A percentile compares a stretch with the other conserved stretches of the same genome.
Conservation (phyloP, 2,113 vertebrate genomes). For the Psittacus erithacus region DNA sequence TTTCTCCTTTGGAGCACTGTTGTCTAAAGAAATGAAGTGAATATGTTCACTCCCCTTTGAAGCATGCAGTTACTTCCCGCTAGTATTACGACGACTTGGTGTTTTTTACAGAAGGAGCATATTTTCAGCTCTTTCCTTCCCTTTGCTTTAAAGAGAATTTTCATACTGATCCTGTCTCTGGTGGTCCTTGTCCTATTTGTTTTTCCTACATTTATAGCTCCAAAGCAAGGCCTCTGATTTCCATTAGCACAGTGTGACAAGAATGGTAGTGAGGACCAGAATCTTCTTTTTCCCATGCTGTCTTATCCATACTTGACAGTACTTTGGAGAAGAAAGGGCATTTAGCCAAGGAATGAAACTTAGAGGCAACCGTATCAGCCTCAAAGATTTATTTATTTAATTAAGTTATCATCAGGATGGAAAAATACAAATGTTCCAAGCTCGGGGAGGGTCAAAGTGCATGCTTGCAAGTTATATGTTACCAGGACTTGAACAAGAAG, state of each 20-base stretch:
- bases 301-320: not conserved
- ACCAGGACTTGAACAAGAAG: not conserved
- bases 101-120: not conserved
- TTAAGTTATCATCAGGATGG: constrained; percentile 24
- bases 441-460: not conserved
- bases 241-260: not conserved
- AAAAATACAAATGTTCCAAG: constrained; percentile 34
- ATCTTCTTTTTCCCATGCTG: constrained; percentile 2
- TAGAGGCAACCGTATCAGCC: not conserved
- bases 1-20: not conserved
- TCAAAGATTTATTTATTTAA: constrained; percentile 49
- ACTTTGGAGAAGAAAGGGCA: not conserved
- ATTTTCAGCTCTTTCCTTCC: not conserved
- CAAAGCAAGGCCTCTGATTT: not conserved
- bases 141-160: not conserved
- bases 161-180: not conserved
- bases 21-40: not conserved
- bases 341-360: constrained; percentile 46
- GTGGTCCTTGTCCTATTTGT: not conserved
- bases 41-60: not conserved
- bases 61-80: not conserved
- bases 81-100: not conserved
- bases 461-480: constrained; percentile 13
- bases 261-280: not conserved
- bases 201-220: not conserved